Evolutionary conservation across 1,140 invertebrate genomes (phyloP), one percentile per base, ranked within the genome.

Genomic region (Trialeurodes vaporariorum): DNA sequence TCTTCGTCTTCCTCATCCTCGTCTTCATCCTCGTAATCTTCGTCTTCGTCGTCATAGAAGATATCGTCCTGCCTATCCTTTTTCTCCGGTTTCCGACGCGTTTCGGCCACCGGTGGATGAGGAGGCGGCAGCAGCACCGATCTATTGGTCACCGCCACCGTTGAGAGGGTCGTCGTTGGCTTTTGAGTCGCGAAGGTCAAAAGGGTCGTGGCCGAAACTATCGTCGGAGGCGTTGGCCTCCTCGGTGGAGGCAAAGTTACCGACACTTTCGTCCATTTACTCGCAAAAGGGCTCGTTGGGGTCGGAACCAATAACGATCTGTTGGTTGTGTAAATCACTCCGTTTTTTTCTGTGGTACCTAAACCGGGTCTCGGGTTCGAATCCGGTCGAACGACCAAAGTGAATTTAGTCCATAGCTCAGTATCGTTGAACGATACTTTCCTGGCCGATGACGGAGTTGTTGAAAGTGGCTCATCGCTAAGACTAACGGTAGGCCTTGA

Each of bases 21-120:
- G 66, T 75, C 77, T 21, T 72, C 71, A 63, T 76, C 73, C 21
- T 74, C 73, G 11, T 79, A 76, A 24, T 77, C 76, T 24, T 76
- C 75, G 24, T 76, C 74, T 25, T 76, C 73, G 40, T 79, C 77
- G 27, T 77, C 77, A 24, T 72, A 67, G 23, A 71, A 71, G 22
- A 69, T 69, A 27, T 74, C 75, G 58, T 75, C 76, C 26, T 71
- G 68, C 78, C 34, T 68, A 67, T 72, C 73, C 68, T 78, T 75
- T 26, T 67, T 72, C 64, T 76, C 68, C 59, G 69, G 25, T 61
- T 27, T 58, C 21, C 70, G 68, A 34, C 58, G 24, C 61, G 72
- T 66, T 64, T 76, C 71, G 40, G 22, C 67, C 25, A 60, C 13
- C 22, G 67, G 64, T 27, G 49, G 27, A 21, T 21, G 24, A 58